Evolutionary conservation across 2,113 vertebrate genomes (phyloP), one percentile per base, ranked within the genome.

Genomic region (Haliaeetus leucogaster): DNA sequence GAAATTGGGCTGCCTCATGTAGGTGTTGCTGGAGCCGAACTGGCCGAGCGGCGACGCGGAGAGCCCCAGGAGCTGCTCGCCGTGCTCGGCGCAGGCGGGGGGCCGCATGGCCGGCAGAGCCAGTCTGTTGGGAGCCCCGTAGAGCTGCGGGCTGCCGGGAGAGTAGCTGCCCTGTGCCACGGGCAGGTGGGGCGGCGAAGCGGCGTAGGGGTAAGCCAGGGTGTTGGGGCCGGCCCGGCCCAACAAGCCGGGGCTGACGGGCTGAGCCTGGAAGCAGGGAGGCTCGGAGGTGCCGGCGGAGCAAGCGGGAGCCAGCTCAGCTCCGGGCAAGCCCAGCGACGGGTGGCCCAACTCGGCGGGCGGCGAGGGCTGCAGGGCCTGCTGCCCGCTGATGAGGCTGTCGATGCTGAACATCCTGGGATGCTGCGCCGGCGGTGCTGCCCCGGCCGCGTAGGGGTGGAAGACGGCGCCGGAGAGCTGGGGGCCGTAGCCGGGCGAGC

Each of bases 351-450:
- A 92, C 32, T 99, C 98, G 2, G 94, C 92, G 1, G 95, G 98
- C 0, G 98, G 96, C 0, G 98, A 98, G 53, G 98, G 86, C 53
- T 99, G 99, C 96, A 98, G 97, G 66, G 96, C 97, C 63, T 99
- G 96, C 97, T 99, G 99, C 77, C 98, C 99, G 29, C 98, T 99
- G 85, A 99, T 99, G 95, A 99, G 98, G 96, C 99, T 99, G 98
- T 99, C 99, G 82, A 99, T 99, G 97, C 99, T 99, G 98, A 99
- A 99, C 98, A 99, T 99, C 93, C 99, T 96, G 67, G 97, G 92
- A 7, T 97, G 97, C 59, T 97, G 98, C 0, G 98, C 38, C 63
- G 98, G 84, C 29, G 98, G 97, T 2, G 97, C 91, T 7, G 89
- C 42, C 30, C 96, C 94, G 1, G 95, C 10, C 0, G 89, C 79